These are phyloP conservation scores for Oreocharis arfaki DNA, from an alignment of 2,113 vertebrate species.

Conservation along the genomic window DNA sequence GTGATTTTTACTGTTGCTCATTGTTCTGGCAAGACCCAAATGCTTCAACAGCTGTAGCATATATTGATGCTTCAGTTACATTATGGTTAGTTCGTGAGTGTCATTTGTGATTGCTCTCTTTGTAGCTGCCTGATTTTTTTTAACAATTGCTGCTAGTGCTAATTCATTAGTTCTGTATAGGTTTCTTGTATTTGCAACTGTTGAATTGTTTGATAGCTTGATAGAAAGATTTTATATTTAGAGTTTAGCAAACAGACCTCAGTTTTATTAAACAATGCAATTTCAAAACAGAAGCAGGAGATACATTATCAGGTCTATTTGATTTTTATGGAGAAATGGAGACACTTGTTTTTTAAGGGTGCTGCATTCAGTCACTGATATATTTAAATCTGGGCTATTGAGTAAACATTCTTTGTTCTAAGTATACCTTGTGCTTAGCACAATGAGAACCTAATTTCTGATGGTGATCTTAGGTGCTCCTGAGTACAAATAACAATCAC, in stretches of 20 bases:
- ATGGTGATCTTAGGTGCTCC: not conserved
- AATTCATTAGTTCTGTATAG: not conserved
- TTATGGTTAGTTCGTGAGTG: not conserved
- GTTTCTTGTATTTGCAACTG: not conserved
- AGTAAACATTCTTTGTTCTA: conserved; percentile 14
- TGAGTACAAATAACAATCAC: not conserved
- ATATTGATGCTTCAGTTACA: not conserved
- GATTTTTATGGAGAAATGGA: not conserved
- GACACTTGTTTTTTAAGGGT: not conserved
- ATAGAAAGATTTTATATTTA: not conserved
- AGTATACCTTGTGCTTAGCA: not conserved
- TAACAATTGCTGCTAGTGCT: not conserved
- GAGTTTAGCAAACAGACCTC: not conserved
- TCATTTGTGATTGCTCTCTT: not conserved
- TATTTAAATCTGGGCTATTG: not conserved
- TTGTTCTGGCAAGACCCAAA: not conserved
- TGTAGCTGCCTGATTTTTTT: not conserved
- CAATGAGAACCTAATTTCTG: not conserved
- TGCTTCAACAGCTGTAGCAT: not conserved
- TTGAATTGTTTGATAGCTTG: not conserved
- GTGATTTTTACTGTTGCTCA: not conserved
- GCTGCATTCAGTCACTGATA: not conserved
- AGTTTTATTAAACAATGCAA: not conserved
- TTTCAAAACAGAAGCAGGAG: not conserved
- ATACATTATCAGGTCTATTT: not conserved